Evolutionary conservation across 1,140 invertebrate species (phyloP).

Genomic region (Chironomus tepperi): DNA sequence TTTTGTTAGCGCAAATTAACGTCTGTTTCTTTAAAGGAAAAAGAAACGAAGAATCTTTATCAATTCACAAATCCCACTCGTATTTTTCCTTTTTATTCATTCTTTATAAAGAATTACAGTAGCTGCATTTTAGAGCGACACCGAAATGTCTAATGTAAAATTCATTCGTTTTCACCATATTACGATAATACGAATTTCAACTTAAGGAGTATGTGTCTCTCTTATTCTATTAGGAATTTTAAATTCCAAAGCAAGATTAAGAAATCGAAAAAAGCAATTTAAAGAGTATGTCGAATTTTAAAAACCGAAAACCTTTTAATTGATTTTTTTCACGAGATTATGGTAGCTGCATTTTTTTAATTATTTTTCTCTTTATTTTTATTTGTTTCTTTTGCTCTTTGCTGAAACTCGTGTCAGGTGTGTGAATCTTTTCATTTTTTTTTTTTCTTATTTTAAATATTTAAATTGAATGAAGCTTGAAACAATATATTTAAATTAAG

Average conservation of each 20-base stretch:
- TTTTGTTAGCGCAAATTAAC: not conserved
- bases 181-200: not conserved
- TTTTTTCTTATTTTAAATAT: not conserved
- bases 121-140: not conserved
- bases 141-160: not conserved
- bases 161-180: not conserved
- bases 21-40: not conserved
- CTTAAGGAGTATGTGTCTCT: not conserved
- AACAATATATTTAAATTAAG: not conserved
- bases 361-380: not conserved
- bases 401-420: not conserved
- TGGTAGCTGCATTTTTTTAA: not conserved
- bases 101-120: slow-evolving; percentile 4
- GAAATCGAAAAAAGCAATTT: slow-evolving; percentile 22
- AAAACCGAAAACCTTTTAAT: slow-evolving; percentile 4
- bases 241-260: slow-evolving; percentile 19
- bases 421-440: not conserved
- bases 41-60: not conserved
- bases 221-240: not conserved
- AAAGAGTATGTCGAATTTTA: slow-evolving; percentile 14
- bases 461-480: too few relatives aligned
- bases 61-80: slow-evolving; percentile 1
- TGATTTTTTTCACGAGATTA: slow-evolving; percentile 19
- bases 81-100: not conserved
- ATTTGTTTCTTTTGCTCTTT: not conserved